A percentile compares a stretch with the other conserved stretches of the same genome.
Conservation (phyloP, 2,888 invertebrate genomes). For the Maniola hyperantus region DNA sequence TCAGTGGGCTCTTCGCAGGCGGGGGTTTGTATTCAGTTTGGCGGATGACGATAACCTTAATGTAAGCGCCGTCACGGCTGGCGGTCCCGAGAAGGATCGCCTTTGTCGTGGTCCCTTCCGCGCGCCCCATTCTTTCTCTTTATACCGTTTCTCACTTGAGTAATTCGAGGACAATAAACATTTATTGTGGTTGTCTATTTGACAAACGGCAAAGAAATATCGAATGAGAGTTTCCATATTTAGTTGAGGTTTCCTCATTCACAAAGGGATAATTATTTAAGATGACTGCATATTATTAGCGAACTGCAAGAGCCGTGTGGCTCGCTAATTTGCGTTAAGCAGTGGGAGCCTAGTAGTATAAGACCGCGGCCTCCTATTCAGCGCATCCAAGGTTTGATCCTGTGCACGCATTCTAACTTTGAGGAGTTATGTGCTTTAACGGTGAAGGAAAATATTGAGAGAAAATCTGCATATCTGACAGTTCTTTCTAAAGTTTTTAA, state of each 20-base stretch:
- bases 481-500: no score
- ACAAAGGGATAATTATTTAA: conserved; percentile 29
- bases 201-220: conserved; percentile 75
- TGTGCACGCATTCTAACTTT: no score
- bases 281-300: no score
- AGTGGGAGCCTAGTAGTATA: no score
- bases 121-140: conserved; percentile 76
- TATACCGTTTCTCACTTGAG: conserved; percentile 80
- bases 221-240: conserved; percentile 66
- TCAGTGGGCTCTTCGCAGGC: conserved; percentile 69
- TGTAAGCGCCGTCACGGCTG: conserved; percentile 81
- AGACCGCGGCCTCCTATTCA: no score
- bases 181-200: conserved; percentile 79
- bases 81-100: conserved; percentile 79
- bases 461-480: no score
- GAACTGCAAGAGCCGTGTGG: no score
- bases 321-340: no score
- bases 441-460: no score
- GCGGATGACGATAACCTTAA: conserved; percentile 81
- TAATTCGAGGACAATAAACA: conserved; percentile 81
- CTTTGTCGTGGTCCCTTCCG: conserved; percentile 79
- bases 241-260: conserved; percentile 40
- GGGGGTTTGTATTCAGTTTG: conserved; percentile 79
- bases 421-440: no score
- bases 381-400: no score